These are phyloP conservation scores for Medauroidea extradentata DNA, from an alignment of 1,140 invertebrate genomes.

Conservation along the genomic window DNA sequence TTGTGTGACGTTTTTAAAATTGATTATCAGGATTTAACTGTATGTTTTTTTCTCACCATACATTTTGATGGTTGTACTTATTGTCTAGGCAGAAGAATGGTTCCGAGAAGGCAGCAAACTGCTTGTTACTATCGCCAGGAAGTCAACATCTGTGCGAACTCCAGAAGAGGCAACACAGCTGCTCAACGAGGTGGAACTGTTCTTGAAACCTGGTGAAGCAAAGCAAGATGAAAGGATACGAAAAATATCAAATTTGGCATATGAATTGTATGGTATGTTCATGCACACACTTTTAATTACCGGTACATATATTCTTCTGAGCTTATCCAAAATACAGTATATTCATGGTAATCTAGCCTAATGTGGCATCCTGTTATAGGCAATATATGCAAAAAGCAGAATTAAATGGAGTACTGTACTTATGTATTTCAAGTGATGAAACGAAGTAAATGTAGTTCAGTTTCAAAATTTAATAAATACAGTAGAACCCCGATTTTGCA, in stretches of 20 bases:
- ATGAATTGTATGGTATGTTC: slow-evolving; percentile 8
- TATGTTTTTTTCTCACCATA: no score
- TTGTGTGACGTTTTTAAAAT: no score
- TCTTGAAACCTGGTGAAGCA: slow-evolving; percentile 62
- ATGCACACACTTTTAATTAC: slow-evolving; percentile 12
- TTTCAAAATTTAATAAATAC: no score
- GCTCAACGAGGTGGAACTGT: slow-evolving; percentile 58
- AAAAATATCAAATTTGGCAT: slow-evolving; percentile 59
- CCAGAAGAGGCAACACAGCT: slow-evolving; percentile 56
- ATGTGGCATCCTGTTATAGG: no score
- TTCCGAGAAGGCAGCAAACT: slow-evolving; percentile 67
- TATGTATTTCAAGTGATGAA: no score
- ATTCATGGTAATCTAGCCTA: no score
- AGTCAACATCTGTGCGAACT: slow-evolving; percentile 57
- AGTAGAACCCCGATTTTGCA: no score
- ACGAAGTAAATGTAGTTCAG: no score
- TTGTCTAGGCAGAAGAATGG: slow-evolving; percentile 66
- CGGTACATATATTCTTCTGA: slow-evolving; percentile 2
- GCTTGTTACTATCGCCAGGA: slow-evolving; percentile 62
- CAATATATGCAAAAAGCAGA: no score
- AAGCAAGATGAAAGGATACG: slow-evolving; percentile 63
- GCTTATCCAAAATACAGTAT: not conserved
- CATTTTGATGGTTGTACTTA: no score
- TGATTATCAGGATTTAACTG: no score
- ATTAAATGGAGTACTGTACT: no score